phyloP scores from a whole-genome alignment of 2,113 vertebrate species.

The Gadus chalcogrammus region DNA sequence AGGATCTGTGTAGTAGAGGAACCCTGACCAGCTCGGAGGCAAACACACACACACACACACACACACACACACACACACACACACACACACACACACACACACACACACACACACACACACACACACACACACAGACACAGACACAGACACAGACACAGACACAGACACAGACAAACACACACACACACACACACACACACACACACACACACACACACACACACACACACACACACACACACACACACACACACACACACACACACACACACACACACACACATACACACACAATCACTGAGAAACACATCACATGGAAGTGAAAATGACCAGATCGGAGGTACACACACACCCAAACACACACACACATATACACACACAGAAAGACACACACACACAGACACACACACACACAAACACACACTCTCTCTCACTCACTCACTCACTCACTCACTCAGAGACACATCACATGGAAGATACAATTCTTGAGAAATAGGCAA shows the following conservation, averaged over 20 bases:
- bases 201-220: slow-evolving; percentile 6
- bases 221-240: slow-evolving; percentile 8
- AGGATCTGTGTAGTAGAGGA: neutral
- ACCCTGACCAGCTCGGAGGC: neutral
- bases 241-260: neutral
- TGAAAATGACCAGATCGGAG: too few species aligned
- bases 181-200: neutral
- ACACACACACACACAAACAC: too few species aligned
- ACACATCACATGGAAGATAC: too few species aligned
- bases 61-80: slow-evolving; percentile 8
- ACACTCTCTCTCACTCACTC: too few species aligned
- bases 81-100: neutral
- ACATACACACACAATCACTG: too few species aligned
- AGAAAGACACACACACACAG: too few species aligned
- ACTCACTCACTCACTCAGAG: too few species aligned
- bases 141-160: neutral
- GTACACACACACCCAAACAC: too few species aligned
- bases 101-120: slow-evolving; percentile 1
- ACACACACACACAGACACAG: too few species aligned
- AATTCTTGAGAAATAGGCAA: too few species aligned
- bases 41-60: slow-evolving; percentile 4
- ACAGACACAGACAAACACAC: neutral
- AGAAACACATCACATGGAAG: too few species aligned
- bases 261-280: slow-evolving; percentile 4
- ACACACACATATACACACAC: too few species aligned